Base-by-base conservation (phyloP, 1,140 invertebrate species). In the Halyomorpha halys region DNA sequence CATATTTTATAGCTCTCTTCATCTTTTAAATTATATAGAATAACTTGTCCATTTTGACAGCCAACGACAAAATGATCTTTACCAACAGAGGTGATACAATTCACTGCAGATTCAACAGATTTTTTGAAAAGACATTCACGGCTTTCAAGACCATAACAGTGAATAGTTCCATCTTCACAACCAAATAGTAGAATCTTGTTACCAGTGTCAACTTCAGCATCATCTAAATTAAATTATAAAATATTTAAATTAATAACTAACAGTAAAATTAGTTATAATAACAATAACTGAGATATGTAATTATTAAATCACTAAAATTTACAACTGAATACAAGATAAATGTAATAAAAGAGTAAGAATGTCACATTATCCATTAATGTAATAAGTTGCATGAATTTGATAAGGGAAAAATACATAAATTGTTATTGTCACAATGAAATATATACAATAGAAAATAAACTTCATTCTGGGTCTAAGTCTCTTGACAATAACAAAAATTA, bases 121-220 rank as follows among this genome's bases (percentile, higher is more conserved):
- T 73, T 71, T 0, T 68, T 67, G 63, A 75, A 80, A 16, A 81
- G 9, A 62, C 74, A 74, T 69, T 79, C 72, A 67, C 82, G 75
- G 66, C 74, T 79, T n/a, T 77, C 77, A 3, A 87, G 72, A 67
- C 80, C 79, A 61, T 81, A 74, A 59, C 79, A 79, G 49, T 80
- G 72, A n/a, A 86, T 71, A 27, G 70, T 70, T 5, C 80, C 80
- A 74, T 78, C 81, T 75, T 88, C 86, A 76, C 80, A 82, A 2
- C 82, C 85, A 19, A 82, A 69, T 0, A 86, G 63, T 44, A 84
- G 63, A 51, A 86, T 63, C 71, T 86, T 87, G 61, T 82, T 81
- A 66, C 78, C 75, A 47, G 85, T 87, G n/a, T 76, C 78, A 61
- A 86, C 69, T 78, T 87, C 79, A 69, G 79, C 74, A 39, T 80